phyloP scores from a whole-genome alignment of 2,888 invertebrate genomes.

The Mayetiola destructor region DNA sequence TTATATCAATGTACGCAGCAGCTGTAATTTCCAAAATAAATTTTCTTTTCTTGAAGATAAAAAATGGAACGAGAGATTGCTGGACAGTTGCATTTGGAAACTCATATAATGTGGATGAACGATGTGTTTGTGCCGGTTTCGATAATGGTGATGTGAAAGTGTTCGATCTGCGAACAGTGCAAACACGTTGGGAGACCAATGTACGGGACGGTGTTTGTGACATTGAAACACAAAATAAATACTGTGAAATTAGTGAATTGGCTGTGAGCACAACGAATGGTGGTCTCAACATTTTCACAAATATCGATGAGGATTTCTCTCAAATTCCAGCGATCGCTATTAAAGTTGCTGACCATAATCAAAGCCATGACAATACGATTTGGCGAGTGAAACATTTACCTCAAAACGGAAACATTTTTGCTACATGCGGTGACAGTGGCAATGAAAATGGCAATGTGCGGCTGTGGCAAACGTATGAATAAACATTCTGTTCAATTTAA shows the following conservation, averaged over 20 bases:
- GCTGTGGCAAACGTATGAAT: constrained; percentile 74
- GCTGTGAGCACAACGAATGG: not conserved
- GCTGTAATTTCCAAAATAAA: not conserved
- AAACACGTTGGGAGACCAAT: constrained; percentile 79
- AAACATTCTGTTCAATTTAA: not conserved
- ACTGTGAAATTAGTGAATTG: not conserved
- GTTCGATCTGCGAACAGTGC: constrained; percentile 75
- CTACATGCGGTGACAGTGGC: constrained; percentile 80
- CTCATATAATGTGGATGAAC: constrained; percentile 71
- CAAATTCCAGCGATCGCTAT: too few relatives aligned
- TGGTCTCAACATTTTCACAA: not conserved
- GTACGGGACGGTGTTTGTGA: constrained; percentile 82
- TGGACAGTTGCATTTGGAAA: constrained; percentile 91
- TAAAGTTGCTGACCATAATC: too few relatives aligned
- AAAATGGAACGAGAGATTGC: constrained; percentile 66
- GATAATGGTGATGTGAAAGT: constrained; percentile 94
- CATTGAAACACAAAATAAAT: not conserved
- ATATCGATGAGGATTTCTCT: not conserved
- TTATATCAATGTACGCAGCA: not conserved
- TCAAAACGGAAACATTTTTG: constrained; percentile 84
- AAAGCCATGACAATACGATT: constrained; percentile 48
- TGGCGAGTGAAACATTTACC: constrained; percentile 82
- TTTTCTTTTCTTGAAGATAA: too few relatives aligned
- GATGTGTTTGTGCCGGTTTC: constrained; percentile 80
- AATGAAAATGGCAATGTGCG: constrained; percentile 78